Percentiles rank a stretch among this genome's conserved stretches.
phyloP scores from a whole-genome alignment of 2,888 invertebrate genomes.

The Noctua fimbriata region DNA sequence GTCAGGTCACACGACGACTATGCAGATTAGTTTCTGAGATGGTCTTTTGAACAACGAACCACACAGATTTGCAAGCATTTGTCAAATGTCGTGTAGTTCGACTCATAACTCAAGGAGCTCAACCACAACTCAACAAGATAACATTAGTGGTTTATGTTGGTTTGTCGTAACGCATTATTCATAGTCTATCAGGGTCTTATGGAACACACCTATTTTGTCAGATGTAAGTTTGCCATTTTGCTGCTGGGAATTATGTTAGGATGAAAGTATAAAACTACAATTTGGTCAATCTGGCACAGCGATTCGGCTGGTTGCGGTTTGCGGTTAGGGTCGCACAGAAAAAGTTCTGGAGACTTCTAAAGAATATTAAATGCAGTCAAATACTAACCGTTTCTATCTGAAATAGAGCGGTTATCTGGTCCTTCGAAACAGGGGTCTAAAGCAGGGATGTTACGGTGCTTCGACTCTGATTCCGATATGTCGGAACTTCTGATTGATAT shows the following conservation, averaged over 20 bases:
- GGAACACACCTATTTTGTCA: neutral
- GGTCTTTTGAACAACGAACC: too few relatives aligned
- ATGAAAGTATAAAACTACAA: neutral
- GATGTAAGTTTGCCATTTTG: neutral
- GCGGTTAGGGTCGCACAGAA: neutral
- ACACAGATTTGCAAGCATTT: too few relatives aligned
- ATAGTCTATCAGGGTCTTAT: neutral
- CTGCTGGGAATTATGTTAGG: neutral
- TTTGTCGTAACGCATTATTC: neutral
- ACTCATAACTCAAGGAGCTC: too few relatives aligned
- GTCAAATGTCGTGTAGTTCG: too few relatives aligned
- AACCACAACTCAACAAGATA: too few relatives aligned
- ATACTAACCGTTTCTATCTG: neutral
- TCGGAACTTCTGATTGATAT: too few relatives aligned
- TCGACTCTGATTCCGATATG: too few relatives aligned
- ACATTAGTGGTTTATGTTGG: neutral
- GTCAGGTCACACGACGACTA: too few relatives aligned
- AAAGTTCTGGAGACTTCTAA: neutral
- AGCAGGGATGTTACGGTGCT: neutral
- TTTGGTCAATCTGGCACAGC: neutral
- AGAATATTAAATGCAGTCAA: neutral
- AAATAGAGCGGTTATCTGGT: neutral
- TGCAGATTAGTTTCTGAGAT: too few relatives aligned
- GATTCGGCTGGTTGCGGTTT: neutral
- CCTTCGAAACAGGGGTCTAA: neutral